A percentile compares a stretch with the other conserved stretches of the same genome.
phyloP scores from a whole-genome alignment of 2,113 vertebrate species.

The Nestor notabilis region DNA sequence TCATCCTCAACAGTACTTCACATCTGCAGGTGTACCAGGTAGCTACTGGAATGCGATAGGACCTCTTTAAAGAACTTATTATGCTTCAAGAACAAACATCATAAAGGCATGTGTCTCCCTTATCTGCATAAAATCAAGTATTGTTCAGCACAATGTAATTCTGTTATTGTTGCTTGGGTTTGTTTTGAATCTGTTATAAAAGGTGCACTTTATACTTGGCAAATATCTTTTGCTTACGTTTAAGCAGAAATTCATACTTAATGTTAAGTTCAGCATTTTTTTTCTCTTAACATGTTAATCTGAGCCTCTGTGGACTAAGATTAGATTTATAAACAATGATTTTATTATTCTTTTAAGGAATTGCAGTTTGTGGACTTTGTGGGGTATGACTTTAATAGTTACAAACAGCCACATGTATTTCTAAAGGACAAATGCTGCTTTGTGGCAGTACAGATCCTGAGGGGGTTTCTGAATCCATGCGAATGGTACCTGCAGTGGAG shows the following conservation, averaged over 20 bases:
- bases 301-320: background rate
- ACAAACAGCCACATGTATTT: accelerated
- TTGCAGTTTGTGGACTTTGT: background rate
- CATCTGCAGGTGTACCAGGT: background rate
- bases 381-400: background rate
- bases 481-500: background rate
- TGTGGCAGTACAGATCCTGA: background rate
- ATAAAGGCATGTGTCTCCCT: background rate
- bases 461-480: background rate
- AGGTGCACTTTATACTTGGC: constrained; percentile 43
- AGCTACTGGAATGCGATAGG: background rate
- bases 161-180: background rate
- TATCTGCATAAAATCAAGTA: background rate
- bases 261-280: background rate
- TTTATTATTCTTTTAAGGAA: constrained; percentile 12
- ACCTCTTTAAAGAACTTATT: background rate
- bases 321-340: background rate
- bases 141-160: background rate
- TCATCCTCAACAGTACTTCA: background rate
- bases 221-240: background rate
- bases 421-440: background rate
- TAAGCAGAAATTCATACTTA: background rate
- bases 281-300: background rate
- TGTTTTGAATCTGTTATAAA: background rate
- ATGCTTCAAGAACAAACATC: background rate